Evolutionary conservation across 2,888 invertebrate genomes (phyloP).

Genomic region (Heliconius cydno): DNA sequence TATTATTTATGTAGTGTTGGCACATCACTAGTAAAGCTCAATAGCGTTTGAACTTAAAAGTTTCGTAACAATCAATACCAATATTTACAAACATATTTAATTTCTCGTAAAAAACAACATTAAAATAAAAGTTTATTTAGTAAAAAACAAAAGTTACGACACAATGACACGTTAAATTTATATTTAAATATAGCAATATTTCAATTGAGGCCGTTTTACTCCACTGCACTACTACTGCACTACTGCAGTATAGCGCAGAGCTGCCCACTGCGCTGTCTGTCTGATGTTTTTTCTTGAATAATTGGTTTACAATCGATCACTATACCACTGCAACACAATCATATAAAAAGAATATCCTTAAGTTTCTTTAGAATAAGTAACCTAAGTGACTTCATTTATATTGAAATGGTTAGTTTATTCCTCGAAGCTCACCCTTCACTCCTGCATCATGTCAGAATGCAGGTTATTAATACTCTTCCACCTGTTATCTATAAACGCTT

Average conservation of each 20-base stretch:
- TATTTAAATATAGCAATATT: too few relatives aligned
- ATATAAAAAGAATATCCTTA: neutral
- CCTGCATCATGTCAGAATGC: neutral
- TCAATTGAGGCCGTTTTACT: too few relatives aligned
- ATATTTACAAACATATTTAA: neutral
- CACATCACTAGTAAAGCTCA: neutral
- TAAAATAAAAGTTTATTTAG: too few relatives aligned
- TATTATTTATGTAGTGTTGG: neutral
- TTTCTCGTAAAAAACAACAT: too few relatives aligned
- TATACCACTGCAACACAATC: neutral
- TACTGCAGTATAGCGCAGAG: too few relatives aligned
- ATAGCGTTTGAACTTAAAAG: neutral
- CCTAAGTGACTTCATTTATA: neutral
- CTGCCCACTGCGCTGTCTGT: neutral
- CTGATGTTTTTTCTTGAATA: too few relatives aligned
- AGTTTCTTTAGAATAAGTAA: neutral
- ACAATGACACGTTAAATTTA: too few relatives aligned
- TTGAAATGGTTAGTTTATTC: neutral
- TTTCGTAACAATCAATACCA: neutral
- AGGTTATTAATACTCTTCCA: conserved; percentile 74
- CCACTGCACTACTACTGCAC: too few relatives aligned
- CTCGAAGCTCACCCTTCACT: neutral
- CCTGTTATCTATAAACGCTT: conserved; percentile 71
- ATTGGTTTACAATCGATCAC: too few relatives aligned
- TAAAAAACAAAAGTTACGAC: too few relatives aligned